These are phyloP conservation scores for Thamnaconus septentrionalis DNA, from an alignment of 2,113 vertebrate species.

Conservation along the genomic window DNA sequence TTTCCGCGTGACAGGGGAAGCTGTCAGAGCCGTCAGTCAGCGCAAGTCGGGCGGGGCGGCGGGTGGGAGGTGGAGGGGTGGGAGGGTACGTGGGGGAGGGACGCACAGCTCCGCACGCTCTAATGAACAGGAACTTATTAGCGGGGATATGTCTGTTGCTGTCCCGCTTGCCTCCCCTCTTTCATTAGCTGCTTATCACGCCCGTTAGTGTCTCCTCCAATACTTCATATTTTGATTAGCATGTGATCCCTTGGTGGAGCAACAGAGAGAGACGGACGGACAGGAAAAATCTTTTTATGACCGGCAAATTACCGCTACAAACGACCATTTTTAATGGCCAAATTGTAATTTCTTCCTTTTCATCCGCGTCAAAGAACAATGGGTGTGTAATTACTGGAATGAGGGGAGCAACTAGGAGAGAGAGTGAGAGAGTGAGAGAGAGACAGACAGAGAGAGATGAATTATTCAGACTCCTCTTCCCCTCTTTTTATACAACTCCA, in stretches of 20 bases:
- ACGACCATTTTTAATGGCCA: constrained; percentile 69
- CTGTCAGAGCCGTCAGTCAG: constrained; percentile 64
- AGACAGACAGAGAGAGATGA: constrained; percentile 37
- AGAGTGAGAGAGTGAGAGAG: background rate
- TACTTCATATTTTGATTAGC: constrained; percentile 77
- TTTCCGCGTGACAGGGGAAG: constrained; percentile 49
- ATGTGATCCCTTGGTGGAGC: constrained; percentile 54
- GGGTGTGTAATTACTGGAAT: constrained; percentile 69
- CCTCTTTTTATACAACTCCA: constrained; percentile 28
- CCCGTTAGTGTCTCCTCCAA: constrained; percentile 74
- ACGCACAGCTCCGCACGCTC: constrained; percentile 45
- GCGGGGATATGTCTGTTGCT: constrained; percentile 61
- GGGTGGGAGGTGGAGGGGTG: constrained; percentile 39
- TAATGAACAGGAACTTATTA: constrained; percentile 72
- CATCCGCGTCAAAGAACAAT: constrained; percentile 66
- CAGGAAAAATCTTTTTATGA: constrained; percentile 70
- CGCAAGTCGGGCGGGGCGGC: constrained; percentile 50
- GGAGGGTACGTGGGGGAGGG: background rate
- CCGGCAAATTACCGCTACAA: constrained; percentile 74
- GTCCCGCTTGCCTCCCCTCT: constrained; percentile 63
- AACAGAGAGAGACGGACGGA: constrained; percentile 19
- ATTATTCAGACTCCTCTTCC: constrained; percentile 61
- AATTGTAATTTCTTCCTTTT: constrained; percentile 72
- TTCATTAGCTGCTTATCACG: constrained; percentile 71
- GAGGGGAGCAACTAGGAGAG: constrained; percentile 38